Evolutionary conservation across 2,797 vertebrate species (phyloP).

Genomic region (Lates japonicus): DNA sequence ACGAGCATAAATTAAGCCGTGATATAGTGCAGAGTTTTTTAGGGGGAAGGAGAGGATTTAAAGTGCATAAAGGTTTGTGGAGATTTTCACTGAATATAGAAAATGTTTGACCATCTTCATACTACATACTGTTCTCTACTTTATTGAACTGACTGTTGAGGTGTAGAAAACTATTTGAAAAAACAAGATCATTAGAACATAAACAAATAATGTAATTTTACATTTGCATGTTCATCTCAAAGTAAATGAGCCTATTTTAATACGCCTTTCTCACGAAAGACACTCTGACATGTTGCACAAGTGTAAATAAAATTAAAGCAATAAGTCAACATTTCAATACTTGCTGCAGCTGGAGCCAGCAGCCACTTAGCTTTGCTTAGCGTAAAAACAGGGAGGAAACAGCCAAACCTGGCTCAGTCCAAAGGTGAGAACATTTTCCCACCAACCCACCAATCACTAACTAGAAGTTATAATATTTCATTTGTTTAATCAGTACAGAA

Average conservation of each 20-base stretch:
- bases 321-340: too few relatives aligned
- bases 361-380: neutral
- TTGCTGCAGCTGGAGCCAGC: too few relatives aligned
- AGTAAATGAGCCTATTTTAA: neutral
- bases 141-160: neutral
- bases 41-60: conserved; percentile 18
- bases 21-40: neutral
- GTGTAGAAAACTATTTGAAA: neutral
- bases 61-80: conserved; percentile 10
- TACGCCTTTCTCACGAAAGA: too few relatives aligned
- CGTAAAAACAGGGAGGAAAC: neutral
- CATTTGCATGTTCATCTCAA: too few relatives aligned
- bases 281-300: too few relatives aligned
- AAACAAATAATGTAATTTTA: too few relatives aligned
- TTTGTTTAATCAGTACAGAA: neutral
- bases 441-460: neutral
- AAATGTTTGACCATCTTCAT: neutral
- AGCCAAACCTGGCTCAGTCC: neutral
- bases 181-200: too few relatives aligned
- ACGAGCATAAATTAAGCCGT: conserved; percentile 18
- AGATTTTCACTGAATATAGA: neutral
- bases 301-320: too few relatives aligned
- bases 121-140: neutral
- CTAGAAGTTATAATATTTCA: neutral
- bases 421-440: neutral